Conservation (phyloP, 2,888 invertebrate genomes). For the Metacarcinus magister region DNA sequence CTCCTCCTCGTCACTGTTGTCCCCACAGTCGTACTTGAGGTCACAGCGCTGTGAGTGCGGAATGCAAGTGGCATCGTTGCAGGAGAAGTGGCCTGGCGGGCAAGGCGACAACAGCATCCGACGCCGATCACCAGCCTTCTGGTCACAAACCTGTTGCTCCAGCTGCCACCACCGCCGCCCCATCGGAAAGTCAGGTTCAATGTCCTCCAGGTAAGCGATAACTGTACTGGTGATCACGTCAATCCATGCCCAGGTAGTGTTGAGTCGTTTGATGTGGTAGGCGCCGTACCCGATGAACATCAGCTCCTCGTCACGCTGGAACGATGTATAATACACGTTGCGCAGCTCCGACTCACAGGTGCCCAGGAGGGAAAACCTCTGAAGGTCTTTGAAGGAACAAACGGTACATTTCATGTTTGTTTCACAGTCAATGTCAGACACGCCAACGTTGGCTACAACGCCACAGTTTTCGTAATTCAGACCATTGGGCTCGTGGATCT, state of each 20-base stretch:
- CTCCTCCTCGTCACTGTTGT: conserved; percentile 79
- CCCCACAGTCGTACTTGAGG: conserved; percentile 81
- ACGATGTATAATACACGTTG: conserved; percentile 72
- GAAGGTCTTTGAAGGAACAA: conserved; percentile 73
- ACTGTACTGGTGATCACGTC: conserved; percentile 44
- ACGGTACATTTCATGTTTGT: conserved; percentile 64
- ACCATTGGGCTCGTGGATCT: conserved; percentile 76
- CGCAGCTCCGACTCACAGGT: conserved; percentile 79
- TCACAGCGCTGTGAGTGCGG: conserved; percentile 74
- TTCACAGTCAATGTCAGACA: conserved; percentile 72
- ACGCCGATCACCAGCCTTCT: conserved; percentile 65
- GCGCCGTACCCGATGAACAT: conserved; percentile 78
- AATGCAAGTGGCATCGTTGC: conserved; percentile 78
- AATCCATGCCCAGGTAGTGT: conserved; percentile 70
- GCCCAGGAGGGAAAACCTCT: conserved; percentile 72
- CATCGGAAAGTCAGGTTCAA: conserved; percentile 74
- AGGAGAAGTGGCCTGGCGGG: conserved; percentile 67
- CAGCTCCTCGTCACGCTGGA: conserved; percentile 68
- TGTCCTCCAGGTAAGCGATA: conserved; percentile 64
- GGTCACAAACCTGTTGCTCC: conserved; percentile 69
- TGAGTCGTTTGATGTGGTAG: conserved; percentile 65
- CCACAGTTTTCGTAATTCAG: conserved; percentile 78
- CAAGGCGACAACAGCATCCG: conserved; percentile 73
- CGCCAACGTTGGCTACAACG: conserved; percentile 54
- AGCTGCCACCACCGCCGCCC: conserved; percentile 76